Evolutionary conservation across 2,113 vertebrate species (phyloP).

Genomic region (Benitochromis conjunctus): DNA sequence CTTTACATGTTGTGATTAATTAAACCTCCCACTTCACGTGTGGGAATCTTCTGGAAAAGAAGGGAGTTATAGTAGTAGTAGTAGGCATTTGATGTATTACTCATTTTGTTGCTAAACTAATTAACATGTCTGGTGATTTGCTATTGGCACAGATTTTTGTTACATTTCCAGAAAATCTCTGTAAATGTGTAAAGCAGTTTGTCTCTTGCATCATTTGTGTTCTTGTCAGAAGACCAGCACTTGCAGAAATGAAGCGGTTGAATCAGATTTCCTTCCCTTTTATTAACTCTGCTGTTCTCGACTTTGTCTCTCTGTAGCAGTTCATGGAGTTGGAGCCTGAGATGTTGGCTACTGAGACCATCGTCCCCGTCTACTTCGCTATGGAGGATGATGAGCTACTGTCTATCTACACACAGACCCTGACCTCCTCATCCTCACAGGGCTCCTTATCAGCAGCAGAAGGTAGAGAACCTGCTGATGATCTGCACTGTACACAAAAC

Average conservation of each 20-base stretch:
- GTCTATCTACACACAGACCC: conserved; percentile 93
- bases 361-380: conserved; percentile 95
- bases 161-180: not conserved
- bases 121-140: not conserved
- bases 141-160: not conserved
- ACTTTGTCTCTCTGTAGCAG: conserved; percentile 71
- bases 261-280: not conserved
- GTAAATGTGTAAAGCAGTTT: not conserved
- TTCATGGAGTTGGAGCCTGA: conserved; percentile 98
- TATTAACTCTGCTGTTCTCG: not conserved
- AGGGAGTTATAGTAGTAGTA: not conserved
- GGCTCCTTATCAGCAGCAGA: conserved; percentile 90
- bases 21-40: not conserved
- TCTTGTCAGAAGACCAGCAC: not conserved
- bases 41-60: not conserved
- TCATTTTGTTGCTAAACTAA: not conserved
- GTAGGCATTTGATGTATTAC: not conserved
- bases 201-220: not conserved
- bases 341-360: conserved; percentile 94
- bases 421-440: conserved; percentile 87
- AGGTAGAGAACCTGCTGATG: conserved; percentile 67
- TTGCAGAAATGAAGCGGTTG: not conserved
- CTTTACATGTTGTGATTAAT: not conserved
- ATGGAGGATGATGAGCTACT: conserved; percentile 93
- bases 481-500: not conserved